Evolutionary conservation across 2,888 invertebrate genomes (phyloP), one percentile per base, ranked within the genome.

Genomic region (Dryococelus australis): DNA sequence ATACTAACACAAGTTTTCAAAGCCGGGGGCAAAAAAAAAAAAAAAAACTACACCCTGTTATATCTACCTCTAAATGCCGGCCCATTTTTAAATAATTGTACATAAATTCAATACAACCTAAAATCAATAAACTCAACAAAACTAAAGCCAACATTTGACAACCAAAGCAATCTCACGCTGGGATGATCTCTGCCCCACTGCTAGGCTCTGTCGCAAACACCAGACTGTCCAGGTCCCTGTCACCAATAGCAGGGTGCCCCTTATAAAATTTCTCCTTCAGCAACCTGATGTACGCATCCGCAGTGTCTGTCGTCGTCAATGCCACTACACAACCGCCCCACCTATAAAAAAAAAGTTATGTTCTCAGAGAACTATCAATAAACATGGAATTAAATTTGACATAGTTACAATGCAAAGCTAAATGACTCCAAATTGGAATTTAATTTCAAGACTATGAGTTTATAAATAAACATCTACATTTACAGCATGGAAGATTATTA

Each of bases 271-370:
- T 94, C 86, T 95, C 93, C 91, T 95, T 95, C 87, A 98, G 92
- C 86, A 93, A 93, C 27, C 94, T 92, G 83, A 98, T 94, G 91
- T 97, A 98, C 89, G 94, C 92, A 24, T 94, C 92, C 10, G 96
- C 95, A 89, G 94, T 94, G 85, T 95, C 94, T 87, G 94, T 94
- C 0, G 95, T 94, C 87, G 97, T 95, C 89, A 99, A 93, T 27
- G 98, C 98, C 20, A 99, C 98, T 87, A 96, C 95, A 92, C 99
- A 99, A 9, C 99, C 99, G 78, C 99, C 99, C 99, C 99, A 99
- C 12, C 96, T 96, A 90, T n/a, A 90, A 43, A 47, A 47, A 47
- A 16, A 47, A 47, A 47, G 47, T 47, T 47, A 47, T 35, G 9
- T 26, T 16, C 43, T 24, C 16, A 16, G 24, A 43, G 35, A 35